Percentiles rank a stretch among this genome's conserved stretches.
phyloP scores from a whole-genome alignment of 2,888 invertebrate genomes.

The Bembecia ichneumoniformis region DNA sequence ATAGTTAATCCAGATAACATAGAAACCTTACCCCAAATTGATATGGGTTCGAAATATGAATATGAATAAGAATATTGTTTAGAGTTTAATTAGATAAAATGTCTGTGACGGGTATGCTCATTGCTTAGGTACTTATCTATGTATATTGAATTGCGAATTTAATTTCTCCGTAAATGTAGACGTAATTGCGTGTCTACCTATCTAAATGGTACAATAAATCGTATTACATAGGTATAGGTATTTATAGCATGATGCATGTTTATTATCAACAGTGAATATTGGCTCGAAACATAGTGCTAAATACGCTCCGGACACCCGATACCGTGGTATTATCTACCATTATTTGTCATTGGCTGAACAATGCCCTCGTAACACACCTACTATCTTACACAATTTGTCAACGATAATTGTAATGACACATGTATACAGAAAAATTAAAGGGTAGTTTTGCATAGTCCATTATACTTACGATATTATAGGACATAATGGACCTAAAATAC shows the following conservation, averaged over 20 bases:
- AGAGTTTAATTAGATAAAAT: too few species aligned
- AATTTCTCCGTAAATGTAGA: neutral
- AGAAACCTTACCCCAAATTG: too few species aligned
- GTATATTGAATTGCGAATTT: neutral
- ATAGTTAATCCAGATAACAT: too few species aligned
- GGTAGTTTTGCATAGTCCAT: neutral
- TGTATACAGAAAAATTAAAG: neutral
- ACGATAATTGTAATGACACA: conserved; percentile 1
- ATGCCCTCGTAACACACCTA: conserved; percentile 46
- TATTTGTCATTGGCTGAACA: conserved; percentile 68
- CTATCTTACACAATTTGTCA: conserved; percentile 60
- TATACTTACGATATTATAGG: too few species aligned
- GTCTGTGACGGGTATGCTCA: too few species aligned
- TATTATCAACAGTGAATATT: conserved; percentile 65
- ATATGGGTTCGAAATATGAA: too few species aligned
- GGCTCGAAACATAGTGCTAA: conserved; percentile 65
- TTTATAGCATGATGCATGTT: conserved; percentile 41
- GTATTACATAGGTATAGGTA: conserved; percentile 4
- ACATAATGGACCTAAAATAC: too few species aligned
- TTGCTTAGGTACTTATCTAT: too few species aligned
- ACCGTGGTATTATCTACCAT: conserved; percentile 68
- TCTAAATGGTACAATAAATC: neutral
- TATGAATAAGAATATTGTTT: too few species aligned
- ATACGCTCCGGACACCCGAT: conserved; percentile 63
- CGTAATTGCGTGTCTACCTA: neutral